Evolutionary conservation across 1,140 invertebrate species (phyloP), one percentile per base, ranked within the genome.

Genomic region (Drosophila lacertosa): DNA sequence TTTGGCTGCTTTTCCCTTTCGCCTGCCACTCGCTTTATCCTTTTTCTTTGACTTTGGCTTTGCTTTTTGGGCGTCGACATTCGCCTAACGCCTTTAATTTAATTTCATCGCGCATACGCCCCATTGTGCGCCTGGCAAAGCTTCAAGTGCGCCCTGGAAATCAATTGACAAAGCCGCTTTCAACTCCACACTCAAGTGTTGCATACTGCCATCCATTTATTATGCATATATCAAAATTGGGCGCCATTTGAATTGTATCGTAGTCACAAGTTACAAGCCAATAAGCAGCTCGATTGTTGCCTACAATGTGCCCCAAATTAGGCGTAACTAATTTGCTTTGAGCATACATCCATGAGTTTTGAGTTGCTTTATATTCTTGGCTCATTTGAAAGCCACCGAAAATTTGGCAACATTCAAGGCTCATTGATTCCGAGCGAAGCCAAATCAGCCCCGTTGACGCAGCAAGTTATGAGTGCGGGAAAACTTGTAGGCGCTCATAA

Each of bases 271-370:
- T 54, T 33, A 53, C n/a, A 53, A 37, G 53, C 32, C 39, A 57
- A 57, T 57, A 57, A 42, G 24, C 37, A 32, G 69, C 53, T 79
- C 73, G 76, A 84, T 86, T 80, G 64, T 68, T 67, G 80, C 67
- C 74, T 72, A 70, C 55, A 86, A 76, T 84, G 81, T 76, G 70
- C 69, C 76, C 57, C 81, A 84, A 84, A 84, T 84, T 84, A 77
- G 68, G 81, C 81, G 77, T 80, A 74, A 86, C 77, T 84, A 84
- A 84, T 84, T 86, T 81, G 77, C 82, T 86, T 81, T 81, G 57
- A 24, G 29, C 35, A 37, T 20, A 13, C 37, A 48, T 35, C 40
- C 42, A 42, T 66, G 32, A 39, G 69, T 60, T 60, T 39, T 40
- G 59, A 57, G 13, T 64, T 57, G 65, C 33, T 65, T 45, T 42